Conservation (phyloP, 2,797 vertebrate species). For the Merluccius polli region DNA sequence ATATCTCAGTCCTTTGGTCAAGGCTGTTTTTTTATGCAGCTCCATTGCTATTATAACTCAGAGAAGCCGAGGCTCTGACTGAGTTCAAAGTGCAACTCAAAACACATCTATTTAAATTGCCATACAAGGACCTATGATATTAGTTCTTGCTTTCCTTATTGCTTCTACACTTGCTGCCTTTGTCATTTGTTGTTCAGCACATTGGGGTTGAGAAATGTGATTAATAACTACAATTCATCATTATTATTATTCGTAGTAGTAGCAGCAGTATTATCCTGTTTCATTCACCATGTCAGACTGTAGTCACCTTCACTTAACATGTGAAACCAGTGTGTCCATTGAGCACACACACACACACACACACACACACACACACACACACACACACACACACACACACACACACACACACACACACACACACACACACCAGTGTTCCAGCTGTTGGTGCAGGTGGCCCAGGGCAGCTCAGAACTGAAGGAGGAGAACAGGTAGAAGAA, state of each 20-base stretch:
- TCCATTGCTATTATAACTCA: too few species aligned
- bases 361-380: constrained; percentile 55
- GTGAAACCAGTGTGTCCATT: neutral
- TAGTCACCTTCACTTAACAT: neutral
- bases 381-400: constrained; percentile 62
- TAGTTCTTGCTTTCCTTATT: neutral
- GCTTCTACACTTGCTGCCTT: neutral
- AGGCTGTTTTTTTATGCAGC: too few species aligned
- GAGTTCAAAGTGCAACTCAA: neutral
- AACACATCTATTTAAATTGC: neutral
- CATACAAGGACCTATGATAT: neutral
- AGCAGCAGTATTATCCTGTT: neutral
- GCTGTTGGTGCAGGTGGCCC: constrained; percentile 71
- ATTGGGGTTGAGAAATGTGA: neutral
- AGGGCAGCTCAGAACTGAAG: constrained; percentile 70
- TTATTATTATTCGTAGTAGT: neutral
- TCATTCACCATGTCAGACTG: neutral
- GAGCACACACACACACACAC: constrained; percentile 37
- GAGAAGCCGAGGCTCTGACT: too few species aligned
- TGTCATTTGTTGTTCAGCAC: too few species aligned
- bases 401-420: constrained; percentile 55
- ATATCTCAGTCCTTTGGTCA: too few species aligned
- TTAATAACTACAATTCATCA: neutral
- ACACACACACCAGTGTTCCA: constrained; percentile 73
- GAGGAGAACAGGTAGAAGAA: constrained; percentile 76